Base-by-base conservation (phyloP, 2,888 invertebrate species). In the Cetonia aurata region DNA sequence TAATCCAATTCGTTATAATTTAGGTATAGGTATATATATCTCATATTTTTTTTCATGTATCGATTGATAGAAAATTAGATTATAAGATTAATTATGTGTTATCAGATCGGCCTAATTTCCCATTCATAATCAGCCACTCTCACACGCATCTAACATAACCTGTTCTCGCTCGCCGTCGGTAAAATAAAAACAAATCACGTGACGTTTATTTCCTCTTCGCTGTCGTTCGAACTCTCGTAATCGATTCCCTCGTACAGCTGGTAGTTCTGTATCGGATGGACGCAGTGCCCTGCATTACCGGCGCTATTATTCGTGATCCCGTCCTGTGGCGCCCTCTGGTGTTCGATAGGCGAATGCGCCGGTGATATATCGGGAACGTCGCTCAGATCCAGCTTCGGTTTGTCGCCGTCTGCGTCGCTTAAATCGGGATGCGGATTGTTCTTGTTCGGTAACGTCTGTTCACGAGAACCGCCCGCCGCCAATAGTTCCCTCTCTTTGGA, bases 371-470 rank as follows among this genome's bases (percentile, higher is more conserved):
- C 92, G 9, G 89, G 88, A 1, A 82, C 83, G 76, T 88, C 88
- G 71, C 86, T 86, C 67, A 88, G 80, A 75, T 89, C 88, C 73
- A 91, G 82, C 78, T 91, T 90, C 0, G 91, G 91, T 71, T 92
- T 91, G 84, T 95, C 94, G 12, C 91, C 92, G 79, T 93, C 93
- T 0, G 94, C 95, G 82, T 97, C 97, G 75, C 96, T 96, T 56
- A 97, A 86, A 82, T 97, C 97, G 0, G 97, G 97, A 83, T 97
- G 96, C 0, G 97, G 97, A 84, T 97, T 98, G 87, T 96, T 96
- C 83, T 98, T 98, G 84, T 96, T 98, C 0, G 98, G 98, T 25
- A 98, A 86, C 0, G 98, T 98, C 84, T 97, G 96, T 81, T 98
- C 98, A 33, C 98, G 89, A 6, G 96, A 95, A 1, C 98, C 98